Conservation (phyloP, 2,888 invertebrate species). For the Dioctria rufipes region DNA sequence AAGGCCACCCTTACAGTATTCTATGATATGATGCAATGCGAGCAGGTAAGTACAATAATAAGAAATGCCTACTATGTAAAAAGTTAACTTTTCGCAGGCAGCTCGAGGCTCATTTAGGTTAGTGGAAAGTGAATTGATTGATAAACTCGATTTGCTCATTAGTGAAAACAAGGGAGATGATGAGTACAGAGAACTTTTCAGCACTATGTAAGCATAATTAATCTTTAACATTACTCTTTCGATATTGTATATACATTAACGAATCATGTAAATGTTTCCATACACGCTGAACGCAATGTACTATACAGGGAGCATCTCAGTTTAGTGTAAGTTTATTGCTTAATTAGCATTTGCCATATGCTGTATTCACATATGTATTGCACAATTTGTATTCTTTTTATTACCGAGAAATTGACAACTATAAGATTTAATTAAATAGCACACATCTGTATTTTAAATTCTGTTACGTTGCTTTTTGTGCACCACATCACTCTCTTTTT, state of each 20-base stretch:
- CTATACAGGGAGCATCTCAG: slow-evolving; percentile 86
- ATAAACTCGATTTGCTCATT: slow-evolving; percentile 92
- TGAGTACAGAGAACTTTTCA: slow-evolving; percentile 93
- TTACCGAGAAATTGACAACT: too few species aligned
- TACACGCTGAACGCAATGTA: slow-evolving; percentile 38
- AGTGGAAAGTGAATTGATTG: slow-evolving; percentile 94
- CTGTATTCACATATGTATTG: not conserved
- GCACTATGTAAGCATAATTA: slow-evolving; percentile 87
- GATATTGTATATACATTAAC: slow-evolving; percentile 32
- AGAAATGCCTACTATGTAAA: not conserved
- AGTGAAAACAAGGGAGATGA: slow-evolving; percentile 96
- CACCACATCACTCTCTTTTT: too few species aligned
- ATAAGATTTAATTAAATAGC: too few species aligned
- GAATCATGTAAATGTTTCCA: slow-evolving; percentile 23
- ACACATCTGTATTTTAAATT: too few species aligned
- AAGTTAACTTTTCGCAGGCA: slow-evolving; percentile 65
- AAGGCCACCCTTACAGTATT: slow-evolving; percentile 93
- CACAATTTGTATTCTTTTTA: not conserved
- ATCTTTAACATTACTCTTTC: slow-evolving; percentile 19
- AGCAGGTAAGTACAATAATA: slow-evolving; percentile 72
- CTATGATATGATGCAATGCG: slow-evolving; percentile 96
- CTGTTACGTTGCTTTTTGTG: too few species aligned
- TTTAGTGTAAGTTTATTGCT: slow-evolving; percentile 85
- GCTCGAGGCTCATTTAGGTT: slow-evolving; percentile 89
- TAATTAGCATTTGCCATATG: slow-evolving; percentile 53